Evolutionary conservation across 2,797 vertebrate species (phyloP).

Genomic region (Tolypeutes matacus): DNA sequence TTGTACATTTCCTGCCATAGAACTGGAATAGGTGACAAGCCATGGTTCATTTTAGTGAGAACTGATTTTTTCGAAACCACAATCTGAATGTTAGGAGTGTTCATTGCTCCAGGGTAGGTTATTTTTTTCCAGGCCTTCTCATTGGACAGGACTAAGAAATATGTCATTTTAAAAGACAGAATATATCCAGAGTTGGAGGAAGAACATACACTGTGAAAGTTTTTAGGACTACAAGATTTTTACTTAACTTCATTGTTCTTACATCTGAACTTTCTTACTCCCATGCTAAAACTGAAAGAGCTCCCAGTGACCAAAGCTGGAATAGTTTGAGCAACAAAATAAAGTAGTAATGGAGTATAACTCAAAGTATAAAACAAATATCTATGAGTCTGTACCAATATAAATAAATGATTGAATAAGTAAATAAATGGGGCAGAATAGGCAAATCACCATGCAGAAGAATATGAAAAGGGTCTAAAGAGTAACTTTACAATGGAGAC

Average conservation of each 20-base stretch:
- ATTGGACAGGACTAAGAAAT: background rate
- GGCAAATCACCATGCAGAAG: conserved; percentile 8
- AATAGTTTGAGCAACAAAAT: conserved; percentile 43
- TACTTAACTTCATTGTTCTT: conserved; percentile 40
- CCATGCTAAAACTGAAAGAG: background rate
- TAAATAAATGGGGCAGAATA: background rate
- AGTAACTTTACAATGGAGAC: conserved; percentile 15
- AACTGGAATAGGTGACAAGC: background rate
- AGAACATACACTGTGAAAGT: conserved; percentile 88
- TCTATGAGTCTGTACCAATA: background rate
- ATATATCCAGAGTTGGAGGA: conserved; percentile 86
- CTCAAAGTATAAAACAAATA: background rate
- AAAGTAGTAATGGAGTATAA: conserved; percentile 5
- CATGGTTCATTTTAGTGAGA: background rate
- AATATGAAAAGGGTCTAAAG: background rate
- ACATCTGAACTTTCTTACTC: background rate
- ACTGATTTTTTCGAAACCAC: conserved; percentile 31
- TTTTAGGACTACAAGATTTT: conserved; percentile 13
- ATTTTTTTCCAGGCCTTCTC: background rate
- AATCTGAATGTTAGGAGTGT: background rate
- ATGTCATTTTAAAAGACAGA: background rate
- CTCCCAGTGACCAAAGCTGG: background rate
- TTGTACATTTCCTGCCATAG: background rate
- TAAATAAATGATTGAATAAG: conserved; percentile 36
- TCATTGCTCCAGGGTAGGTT: background rate